Conservation (phyloP, 2,888 invertebrate species). For the Ctena decussata region DNA sequence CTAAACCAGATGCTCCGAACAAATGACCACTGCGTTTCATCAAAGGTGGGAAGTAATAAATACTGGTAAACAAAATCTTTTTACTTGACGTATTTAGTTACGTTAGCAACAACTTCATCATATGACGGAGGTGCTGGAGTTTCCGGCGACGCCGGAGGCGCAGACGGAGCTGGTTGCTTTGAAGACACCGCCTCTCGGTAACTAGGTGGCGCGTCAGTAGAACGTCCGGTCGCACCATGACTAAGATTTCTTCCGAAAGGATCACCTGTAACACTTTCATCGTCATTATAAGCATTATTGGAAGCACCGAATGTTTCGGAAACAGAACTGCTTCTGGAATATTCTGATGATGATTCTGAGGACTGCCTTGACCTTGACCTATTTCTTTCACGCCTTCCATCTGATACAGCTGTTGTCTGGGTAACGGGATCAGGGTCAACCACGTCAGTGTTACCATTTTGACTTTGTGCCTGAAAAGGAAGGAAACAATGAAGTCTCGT, state of each 20-base stretch:
- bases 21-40: too few relatives aligned
- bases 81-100: not conserved
- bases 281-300: not conserved
- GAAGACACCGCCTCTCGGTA: not conserved
- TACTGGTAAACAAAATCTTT: too few relatives aligned
- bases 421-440: too few relatives aligned
- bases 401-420: too few relatives aligned
- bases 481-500: too few relatives aligned
- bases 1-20: too few relatives aligned
- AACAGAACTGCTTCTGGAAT: not conserved
- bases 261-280: not conserved
- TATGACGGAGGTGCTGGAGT: not conserved
- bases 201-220: not conserved
- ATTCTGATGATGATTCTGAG: not conserved
- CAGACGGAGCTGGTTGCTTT: not conserved
- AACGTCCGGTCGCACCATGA: not conserved
- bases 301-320: too few relatives aligned
- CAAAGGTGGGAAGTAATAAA: too few relatives aligned
- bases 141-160: constrained; percentile 2
- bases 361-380: not conserved
- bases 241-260: not conserved
- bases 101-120: not conserved
- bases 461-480: too few relatives aligned
- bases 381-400: too few relatives aligned
- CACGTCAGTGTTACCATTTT: too few relatives aligned